Base-by-base conservation (phyloP, 2,888 invertebrate species). In the Aromia moschata region DNA sequence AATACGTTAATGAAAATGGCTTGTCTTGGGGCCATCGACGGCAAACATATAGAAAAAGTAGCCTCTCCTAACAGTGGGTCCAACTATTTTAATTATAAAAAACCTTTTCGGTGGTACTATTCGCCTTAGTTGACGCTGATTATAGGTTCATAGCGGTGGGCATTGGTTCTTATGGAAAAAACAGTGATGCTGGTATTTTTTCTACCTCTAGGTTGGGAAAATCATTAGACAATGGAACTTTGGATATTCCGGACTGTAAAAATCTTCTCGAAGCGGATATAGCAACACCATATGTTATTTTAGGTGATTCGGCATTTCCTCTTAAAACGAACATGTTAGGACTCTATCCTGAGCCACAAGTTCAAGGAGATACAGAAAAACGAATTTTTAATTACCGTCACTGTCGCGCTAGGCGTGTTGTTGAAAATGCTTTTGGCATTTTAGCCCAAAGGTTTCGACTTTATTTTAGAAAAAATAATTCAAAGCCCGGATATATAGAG, bases 141-240 rank as follows among this genome's bases (percentile, higher is more conserved):
- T 69, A 64, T 33, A 70, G 63, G 30, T 69, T 70, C 49, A 62
- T 64, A 44, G 31, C 49, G 14, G 64, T 69, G 14, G 68, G 70
- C 56, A 47, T 71, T 14, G 70, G 62, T 1, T 57, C 64, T 31
- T 64, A 65, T 51, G 68, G 69, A 5, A 64, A 47, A 58, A 60
- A 60, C 17, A 64, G 65, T 31, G 69, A 69, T 60, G 63, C 62
- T 7, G 62, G 68, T 5, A 64, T 71, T 47, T 69, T 68, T 45
- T 20, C 31, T 25, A 15, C 3, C 2, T 43, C 41, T 10, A 17
- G 2, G 14, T 17, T 43, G n/a, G 41, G 41, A 18, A 43, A 43
- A 43, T 9, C 9, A 2, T 11, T 43, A 43, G 10, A 43, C 4
- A 16, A 17, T 9, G 16, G 16, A 15, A 43, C 10, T 2, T 10